Evolutionary conservation across 2,888 invertebrate species (phyloP).

Genomic region (Hecatera dysodea): DNA sequence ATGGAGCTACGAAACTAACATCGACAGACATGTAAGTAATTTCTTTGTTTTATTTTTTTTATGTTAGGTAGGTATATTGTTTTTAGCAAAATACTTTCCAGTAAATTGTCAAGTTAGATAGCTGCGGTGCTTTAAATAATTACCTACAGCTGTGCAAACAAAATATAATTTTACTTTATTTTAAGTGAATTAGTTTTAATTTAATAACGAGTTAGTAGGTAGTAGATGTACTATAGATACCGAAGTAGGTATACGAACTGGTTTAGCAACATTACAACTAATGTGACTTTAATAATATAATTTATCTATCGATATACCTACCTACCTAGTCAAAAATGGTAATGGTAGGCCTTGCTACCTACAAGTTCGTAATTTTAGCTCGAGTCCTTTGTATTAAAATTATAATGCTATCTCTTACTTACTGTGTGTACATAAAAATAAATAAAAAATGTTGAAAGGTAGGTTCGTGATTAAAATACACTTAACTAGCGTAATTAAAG

Average conservation of each 20-base stretch:
- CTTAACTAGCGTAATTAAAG: background rate
- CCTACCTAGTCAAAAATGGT: background rate
- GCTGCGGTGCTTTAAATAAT: background rate
- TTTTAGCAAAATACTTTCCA: background rate
- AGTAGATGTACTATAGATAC: too few species aligned
- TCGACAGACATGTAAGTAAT: conserved; percentile 51
- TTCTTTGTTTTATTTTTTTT: background rate
- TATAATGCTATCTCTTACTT: too few species aligned
- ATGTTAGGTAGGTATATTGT: background rate
- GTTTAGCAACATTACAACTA: background rate
- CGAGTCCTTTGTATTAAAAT: too few species aligned
- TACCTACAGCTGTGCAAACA: background rate
- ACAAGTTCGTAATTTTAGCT: too few species aligned
- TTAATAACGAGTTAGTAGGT: background rate
- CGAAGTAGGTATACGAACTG: background rate
- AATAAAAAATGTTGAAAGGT: background rate
- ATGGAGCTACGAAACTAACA: conserved; percentile 31
- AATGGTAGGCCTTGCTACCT: background rate
- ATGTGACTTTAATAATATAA: conserved; percentile 5
- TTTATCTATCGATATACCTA: too few species aligned
- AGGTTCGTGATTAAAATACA: background rate
- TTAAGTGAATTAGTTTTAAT: background rate
- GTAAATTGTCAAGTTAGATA: background rate
- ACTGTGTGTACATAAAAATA: too few species aligned
- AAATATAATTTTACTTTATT: background rate